Evolutionary conservation across 53 echinoderm and acorn worm species (phyloP).

Genomic region (Holothuria scabra): DNA sequence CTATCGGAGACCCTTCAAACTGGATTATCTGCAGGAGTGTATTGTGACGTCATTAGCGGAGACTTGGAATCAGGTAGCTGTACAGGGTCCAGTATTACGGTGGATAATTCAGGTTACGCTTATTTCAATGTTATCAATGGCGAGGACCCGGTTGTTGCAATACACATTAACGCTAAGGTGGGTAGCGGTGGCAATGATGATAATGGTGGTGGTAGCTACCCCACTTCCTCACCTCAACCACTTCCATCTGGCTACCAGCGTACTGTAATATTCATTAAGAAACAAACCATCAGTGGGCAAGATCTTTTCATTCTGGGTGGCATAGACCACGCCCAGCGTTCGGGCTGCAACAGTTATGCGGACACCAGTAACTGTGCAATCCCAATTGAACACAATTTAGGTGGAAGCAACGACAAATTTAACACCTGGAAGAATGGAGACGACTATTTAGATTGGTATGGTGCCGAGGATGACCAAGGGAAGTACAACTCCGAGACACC

Average conservation of each 20-base stretch:
- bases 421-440: constrained; percentile 72
- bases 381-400: constrained; percentile 67
- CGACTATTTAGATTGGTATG: constrained; percentile 68
- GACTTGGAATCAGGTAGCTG: constrained; percentile 63
- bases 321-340: constrained; percentile 72
- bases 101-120: constrained; percentile 71
- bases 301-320: constrained; percentile 81
- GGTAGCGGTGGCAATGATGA: constrained; percentile 18
- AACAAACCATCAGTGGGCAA: constrained; percentile 70
- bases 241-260: constrained; percentile 67
- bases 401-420: constrained; percentile 70
- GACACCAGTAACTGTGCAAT: constrained; percentile 71
- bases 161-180: constrained; percentile 74
- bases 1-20: constrained; percentile 69
- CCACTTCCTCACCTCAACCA: constrained; percentile 38
- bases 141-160: constrained; percentile 80
- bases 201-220: constrained; percentile 30
- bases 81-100: constrained; percentile 66
- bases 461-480: constrained; percentile 62
- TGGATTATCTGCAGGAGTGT: constrained; percentile 77
- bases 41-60: constrained; percentile 86
- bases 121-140: constrained; percentile 57
- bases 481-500: constrained; percentile 22
- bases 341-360: constrained; percentile 65
- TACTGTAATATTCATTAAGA: constrained; percentile 84